A percentile compares a stretch with the other conserved stretches of the same genome.
These are phyloP conservation scores for Thamnophis elegans DNA, from an alignment of 2,797 vertebrate species.

Conservation along the genomic window DNA sequence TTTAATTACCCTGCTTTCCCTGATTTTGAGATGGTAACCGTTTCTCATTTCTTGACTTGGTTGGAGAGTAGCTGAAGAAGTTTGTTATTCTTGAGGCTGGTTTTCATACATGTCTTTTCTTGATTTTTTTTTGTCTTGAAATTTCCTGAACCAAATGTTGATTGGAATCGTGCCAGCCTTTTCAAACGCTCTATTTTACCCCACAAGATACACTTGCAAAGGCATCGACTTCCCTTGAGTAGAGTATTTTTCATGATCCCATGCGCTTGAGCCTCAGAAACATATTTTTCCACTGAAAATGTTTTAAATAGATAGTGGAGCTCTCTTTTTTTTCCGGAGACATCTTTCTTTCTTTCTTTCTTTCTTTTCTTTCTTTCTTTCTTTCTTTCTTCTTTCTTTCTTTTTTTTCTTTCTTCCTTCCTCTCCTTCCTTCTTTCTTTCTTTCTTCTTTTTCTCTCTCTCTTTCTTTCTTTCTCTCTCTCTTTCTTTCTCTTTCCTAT, in stretches of 20 bases:
- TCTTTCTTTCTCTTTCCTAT: no score
- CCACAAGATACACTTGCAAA: not conserved
- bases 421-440: no score
- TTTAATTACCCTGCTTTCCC: not conserved
- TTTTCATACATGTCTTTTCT: constrained; percentile 50
- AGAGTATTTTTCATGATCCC: constrained; percentile 17
- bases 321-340: constrained; percentile 13
- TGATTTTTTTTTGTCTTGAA: constrained; percentile 56
- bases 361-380: no score
- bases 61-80: constrained; percentile 31
- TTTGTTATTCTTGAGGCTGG: constrained; percentile 35
- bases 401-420: no score
- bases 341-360: no score
- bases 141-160: constrained; percentile 49
- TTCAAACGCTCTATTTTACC: not conserved
- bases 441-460: no score
- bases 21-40: constrained; percentile 32
- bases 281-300: not conserved
- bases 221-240: constrained; percentile 27
- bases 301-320: not conserved
- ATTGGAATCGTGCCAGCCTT: constrained; percentile 52
- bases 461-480: no score
- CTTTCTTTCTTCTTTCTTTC: no score
- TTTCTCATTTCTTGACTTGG: constrained; percentile 8
- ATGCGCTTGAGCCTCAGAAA: not conserved